These are phyloP conservation scores for Ecliptopera silaceata DNA, from an alignment of 2,888 invertebrate genomes.

Conservation along the genomic window DNA sequence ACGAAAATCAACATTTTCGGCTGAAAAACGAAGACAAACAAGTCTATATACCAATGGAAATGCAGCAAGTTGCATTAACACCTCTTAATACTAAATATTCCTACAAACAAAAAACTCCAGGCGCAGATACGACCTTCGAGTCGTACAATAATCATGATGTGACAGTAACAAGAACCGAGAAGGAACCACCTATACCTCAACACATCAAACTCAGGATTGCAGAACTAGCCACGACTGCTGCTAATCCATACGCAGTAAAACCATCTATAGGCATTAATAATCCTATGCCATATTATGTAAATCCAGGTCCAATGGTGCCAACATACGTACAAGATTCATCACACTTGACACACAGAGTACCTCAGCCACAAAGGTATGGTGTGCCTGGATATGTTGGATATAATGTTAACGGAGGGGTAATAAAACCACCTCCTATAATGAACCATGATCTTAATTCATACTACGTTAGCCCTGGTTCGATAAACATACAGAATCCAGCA, in stretches of 20 bases:
- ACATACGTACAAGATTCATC: conserved; percentile 4
- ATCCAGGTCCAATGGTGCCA: conserved; percentile 2
- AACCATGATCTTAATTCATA: not conserved
- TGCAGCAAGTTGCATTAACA: conserved; percentile 4
- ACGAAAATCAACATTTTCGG: too few relatives aligned
- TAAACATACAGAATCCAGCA: not conserved
- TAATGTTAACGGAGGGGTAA: too few relatives aligned
- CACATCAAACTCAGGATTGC: conserved; percentile 41
- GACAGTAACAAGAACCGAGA: conserved; percentile 39
- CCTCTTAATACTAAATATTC: conserved; percentile 41
- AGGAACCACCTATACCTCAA: conserved; percentile 37
- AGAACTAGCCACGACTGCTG: conserved; percentile 33
- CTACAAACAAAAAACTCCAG: conserved; percentile 44
- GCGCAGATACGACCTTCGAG: conserved; percentile 42
- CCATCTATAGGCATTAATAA: conserved; percentile 9
- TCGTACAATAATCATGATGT: conserved; percentile 40
- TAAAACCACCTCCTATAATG: not conserved
- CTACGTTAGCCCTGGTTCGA: not conserved
- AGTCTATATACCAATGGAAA: too few relatives aligned
- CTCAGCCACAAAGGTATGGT: not conserved
- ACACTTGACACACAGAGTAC: not conserved
- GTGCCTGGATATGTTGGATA: too few relatives aligned
- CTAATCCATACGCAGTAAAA: conserved; percentile 13
- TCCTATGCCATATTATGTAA: conserved; percentile 6
- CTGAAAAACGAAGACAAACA: too few relatives aligned